Evolutionary conservation across 1,140 invertebrate species (phyloP), one percentile per base, ranked within the genome.

Genomic region (Drosophila tropicalis): DNA sequence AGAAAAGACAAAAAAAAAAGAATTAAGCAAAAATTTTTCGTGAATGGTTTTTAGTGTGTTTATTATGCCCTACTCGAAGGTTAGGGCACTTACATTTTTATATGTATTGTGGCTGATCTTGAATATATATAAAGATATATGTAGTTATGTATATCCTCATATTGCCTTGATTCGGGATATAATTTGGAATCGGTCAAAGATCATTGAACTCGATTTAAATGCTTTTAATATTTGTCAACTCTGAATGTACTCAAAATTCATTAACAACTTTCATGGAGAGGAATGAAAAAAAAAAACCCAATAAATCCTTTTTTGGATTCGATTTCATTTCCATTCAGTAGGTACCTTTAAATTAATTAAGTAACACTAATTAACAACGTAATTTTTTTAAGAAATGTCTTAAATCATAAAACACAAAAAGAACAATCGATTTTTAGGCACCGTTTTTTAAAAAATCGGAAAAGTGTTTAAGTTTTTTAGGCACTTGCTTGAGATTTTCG

Each of bases 51-150:
- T 17, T 51, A 51, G 44, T 51, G 44, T 51, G 44, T 51, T 51
- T 51, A 65, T 86, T 51, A 65, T 86, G 79, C 84, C 82, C 82
- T 86, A 69, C 54, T 51, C 76, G 83, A 86, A 86, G 83, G 83
- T 86, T 86, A 72, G 70, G 69, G 75, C 79, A 72, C 67, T 77
- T 81, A 67, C 67, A 62, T 60, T 84, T 77, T 76, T 56, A 83
- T 83, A 72, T 76, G 62, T 79, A 70, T 71, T 68, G 44, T 67
- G 70, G 70, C 61, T 79, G 81, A 84, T 84, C 67, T 80, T 80
- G 81, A 84, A 66, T 62, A 22, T 47, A 34, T 34, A 9, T 17
- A 47, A 9, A 15, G 4, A 25, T 25, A 25, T 25, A 3, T 25
- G 5, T 5, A 29, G 0, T 0, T 5, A 29, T 29, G 22, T 22